Evolutionary conservation across 2,888 invertebrate genomes (phyloP).

Genomic region (Rhingia campestris): DNA sequence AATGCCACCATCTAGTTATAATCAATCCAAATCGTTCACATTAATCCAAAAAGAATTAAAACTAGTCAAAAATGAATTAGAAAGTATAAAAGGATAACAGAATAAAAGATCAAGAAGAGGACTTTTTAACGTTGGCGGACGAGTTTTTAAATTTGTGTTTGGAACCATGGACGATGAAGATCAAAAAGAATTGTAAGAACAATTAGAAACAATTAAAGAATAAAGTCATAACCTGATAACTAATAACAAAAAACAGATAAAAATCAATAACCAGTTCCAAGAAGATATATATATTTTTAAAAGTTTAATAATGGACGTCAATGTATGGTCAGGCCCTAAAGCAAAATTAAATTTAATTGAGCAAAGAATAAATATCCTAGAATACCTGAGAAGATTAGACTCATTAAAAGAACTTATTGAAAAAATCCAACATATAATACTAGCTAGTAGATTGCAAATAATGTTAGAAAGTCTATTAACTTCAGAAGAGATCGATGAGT

Average conservation of each 20-base stretch:
- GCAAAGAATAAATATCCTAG: neutral
- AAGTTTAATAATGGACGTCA: neutral
- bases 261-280: too few species aligned
- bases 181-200: constrained; percentile 10
- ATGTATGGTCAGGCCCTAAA: neutral
- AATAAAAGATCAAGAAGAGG: constrained; percentile 18
- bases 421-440: constrained; percentile 18
- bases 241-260: constrained; percentile 17
- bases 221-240: neutral
- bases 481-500: too few species aligned
- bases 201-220: neutral
- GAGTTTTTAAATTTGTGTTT: constrained; percentile 27
- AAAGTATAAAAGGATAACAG: constrained; percentile 26
- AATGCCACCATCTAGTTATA: constrained; percentile 8
- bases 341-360: constrained; percentile 2
- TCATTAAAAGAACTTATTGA: constrained; percentile 19
- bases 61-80: constrained; percentile 14
- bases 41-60: constrained; percentile 21
- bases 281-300: constrained; percentile 8
- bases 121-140: constrained; percentile 16
- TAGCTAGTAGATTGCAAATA: constrained; percentile 18
- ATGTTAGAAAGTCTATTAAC: too few species aligned
- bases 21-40: constrained; percentile 13
- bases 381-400: constrained; percentile 13
- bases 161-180: constrained; percentile 22